Percentiles rank a stretch among this genome's conserved stretches.
Evolutionary conservation across 2,797 vertebrate species (phyloP).

Genomic region (Cottoperca gobio): DNA sequence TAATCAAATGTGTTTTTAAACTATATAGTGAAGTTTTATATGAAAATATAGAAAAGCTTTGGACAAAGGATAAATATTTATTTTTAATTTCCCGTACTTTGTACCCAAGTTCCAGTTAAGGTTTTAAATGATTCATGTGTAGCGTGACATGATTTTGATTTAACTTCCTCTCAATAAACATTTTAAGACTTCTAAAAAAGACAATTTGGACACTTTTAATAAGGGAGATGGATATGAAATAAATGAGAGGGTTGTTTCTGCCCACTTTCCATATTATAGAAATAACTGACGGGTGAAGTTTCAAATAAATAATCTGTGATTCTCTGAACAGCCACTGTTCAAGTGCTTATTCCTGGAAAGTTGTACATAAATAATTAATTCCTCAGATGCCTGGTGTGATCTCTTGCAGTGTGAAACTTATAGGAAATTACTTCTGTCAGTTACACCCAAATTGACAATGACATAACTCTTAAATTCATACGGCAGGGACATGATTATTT

Average conservation of each 20-base stretch:
- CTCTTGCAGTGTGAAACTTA: slow-evolving; percentile 55
- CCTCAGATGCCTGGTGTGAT: slow-evolving; percentile 68
- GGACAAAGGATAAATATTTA: background rate
- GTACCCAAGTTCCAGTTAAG: background rate
- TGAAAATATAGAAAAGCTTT: background rate
- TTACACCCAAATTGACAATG: slow-evolving; percentile 18
- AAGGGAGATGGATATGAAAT: background rate
- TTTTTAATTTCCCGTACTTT: background rate
- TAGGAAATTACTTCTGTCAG: slow-evolving; percentile 53
- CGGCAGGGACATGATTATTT: slow-evolving; percentile 1
- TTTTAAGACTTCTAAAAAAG: background rate
- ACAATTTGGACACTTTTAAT: background rate
- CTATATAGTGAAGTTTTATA: background rate
- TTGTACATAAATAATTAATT: slow-evolving; percentile 46
- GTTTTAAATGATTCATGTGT: background rate
- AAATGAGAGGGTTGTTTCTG: background rate
- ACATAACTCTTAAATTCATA: slow-evolving; percentile 14
- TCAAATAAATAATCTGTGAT: background rate
- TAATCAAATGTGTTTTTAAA: no score
- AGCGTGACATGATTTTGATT: background rate
- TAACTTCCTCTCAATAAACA: background rate
- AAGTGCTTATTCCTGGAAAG: background rate
- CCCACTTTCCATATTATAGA: background rate
- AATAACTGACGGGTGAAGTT: background rate
- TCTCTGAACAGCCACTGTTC: background rate